phyloP scores from a whole-genome alignment of 1,140 invertebrate genomes.

The Hypsibius dujardini region DNA sequence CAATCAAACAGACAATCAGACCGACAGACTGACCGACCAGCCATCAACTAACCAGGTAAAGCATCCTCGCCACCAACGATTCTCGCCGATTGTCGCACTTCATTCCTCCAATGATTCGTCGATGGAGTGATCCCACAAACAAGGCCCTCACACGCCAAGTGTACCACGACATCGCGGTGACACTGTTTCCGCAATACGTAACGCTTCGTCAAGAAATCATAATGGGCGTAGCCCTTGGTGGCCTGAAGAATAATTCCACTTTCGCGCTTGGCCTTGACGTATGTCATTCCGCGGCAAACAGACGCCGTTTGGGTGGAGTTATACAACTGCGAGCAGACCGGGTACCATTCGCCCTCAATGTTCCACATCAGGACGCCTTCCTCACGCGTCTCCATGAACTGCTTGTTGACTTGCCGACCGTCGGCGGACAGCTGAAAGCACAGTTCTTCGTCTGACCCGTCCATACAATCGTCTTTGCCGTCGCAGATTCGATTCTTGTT shows the following conservation, averaged over 20 bases:
- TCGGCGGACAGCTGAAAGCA: slow-evolving; percentile 6
- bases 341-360: slow-evolving; percentile 13
- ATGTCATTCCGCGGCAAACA: slow-evolving; percentile 11
- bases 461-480: not conserved
- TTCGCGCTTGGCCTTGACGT: slow-evolving; percentile 2
- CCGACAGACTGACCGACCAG: too few species aligned
- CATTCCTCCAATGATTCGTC: slow-evolving; percentile 9
- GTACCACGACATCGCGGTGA: slow-evolving; percentile 10
- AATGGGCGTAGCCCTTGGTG: not conserved
- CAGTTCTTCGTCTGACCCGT: slow-evolving; percentile 7
- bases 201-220: slow-evolving; percentile 13
- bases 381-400: slow-evolving; percentile 5
- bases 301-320: slow-evolving; percentile 4
- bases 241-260: not conserved
- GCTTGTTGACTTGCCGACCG: slow-evolving; percentile 3
- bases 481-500: not conserved
- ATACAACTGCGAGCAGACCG: slow-evolving; percentile 1
- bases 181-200: not conserved
- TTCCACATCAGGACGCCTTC: slow-evolving; percentile 15
- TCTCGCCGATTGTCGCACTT: not conserved
- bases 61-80: slow-evolving; percentile 15
- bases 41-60: not conserved
- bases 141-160: not conserved
- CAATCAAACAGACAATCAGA: too few species aligned
- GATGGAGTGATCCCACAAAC: slow-evolving; percentile 6